Evolutionary conservation across 2,113 vertebrate species (phyloP).

Genomic region (Polyodon spathula): DNA sequence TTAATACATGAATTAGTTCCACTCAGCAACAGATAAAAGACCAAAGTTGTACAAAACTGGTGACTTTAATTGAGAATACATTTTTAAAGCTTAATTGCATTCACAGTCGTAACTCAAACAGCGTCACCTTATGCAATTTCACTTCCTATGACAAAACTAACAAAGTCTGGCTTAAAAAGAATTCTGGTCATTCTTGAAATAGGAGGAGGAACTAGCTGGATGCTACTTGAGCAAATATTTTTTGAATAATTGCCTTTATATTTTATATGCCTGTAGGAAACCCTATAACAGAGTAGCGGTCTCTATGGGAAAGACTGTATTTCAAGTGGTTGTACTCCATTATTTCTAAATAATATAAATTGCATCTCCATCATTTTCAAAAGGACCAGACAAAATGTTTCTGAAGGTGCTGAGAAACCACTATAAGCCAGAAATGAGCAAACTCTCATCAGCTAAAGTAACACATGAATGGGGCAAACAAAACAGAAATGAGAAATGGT

Average conservation of each 20-base stretch:
- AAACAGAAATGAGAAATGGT: too few species aligned
- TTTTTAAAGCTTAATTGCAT: background rate
- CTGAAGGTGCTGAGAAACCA: background rate
- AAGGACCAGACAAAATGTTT: background rate
- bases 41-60: background rate
- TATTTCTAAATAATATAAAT: background rate
- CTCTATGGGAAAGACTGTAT: background rate
- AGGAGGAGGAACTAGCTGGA: background rate
- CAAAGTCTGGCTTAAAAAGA: background rate
- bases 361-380: background rate
- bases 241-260: background rate
- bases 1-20: slow-evolving; percentile 5
- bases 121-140: background rate
- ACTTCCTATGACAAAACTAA: background rate
- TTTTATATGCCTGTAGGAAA: background rate
- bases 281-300: background rate
- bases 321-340: background rate
- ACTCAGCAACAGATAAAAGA: slow-evolving; percentile 3
- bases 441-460: too few species aligned
- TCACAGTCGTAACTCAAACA: background rate
- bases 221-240: background rate
- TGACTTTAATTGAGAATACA: background rate
- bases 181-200: background rate
- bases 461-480: too few species aligned
- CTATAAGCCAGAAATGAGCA: too few species aligned